Evolutionary conservation across 2,113 vertebrate genomes (phyloP).

Genomic region (Colaptes auratus): DNA sequence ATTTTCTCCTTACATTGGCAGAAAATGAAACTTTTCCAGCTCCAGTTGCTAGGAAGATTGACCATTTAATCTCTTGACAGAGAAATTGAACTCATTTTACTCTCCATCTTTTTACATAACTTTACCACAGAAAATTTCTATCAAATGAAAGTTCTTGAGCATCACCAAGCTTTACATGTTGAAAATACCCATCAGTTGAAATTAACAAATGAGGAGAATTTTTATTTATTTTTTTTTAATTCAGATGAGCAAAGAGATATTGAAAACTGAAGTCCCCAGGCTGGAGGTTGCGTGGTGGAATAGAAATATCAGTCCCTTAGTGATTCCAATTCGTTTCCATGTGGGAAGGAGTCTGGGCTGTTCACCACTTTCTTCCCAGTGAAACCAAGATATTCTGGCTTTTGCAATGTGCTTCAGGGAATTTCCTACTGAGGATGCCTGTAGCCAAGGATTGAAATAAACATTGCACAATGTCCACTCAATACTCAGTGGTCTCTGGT

Average conservation of each 20-base stretch:
- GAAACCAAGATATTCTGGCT: background rate
- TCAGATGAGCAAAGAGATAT: background rate
- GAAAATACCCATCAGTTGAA: background rate
- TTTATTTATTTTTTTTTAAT: background rate
- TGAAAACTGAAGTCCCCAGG: background rate
- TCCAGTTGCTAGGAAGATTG: background rate
- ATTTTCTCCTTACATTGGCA: background rate
- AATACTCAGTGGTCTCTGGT: background rate
- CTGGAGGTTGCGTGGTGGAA: rapidly evolving
- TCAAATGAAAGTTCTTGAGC: background rate
- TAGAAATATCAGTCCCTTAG: background rate
- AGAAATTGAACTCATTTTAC: background rate
- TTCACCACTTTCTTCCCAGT: background rate
- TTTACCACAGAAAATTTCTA: background rate
- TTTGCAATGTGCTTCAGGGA: background rate
- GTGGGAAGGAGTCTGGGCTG: background rate
- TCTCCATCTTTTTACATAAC: background rate
- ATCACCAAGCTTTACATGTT: background rate
- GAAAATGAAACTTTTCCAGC: background rate
- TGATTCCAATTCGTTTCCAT: background rate
- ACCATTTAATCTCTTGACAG: background rate
- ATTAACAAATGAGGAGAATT: background rate
- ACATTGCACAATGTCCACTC: background rate
- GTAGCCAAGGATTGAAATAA: background rate
- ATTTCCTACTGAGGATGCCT: background rate